Base-by-base conservation (phyloP, 1,140 invertebrate genomes). In the Apis laboriosa region DNA sequence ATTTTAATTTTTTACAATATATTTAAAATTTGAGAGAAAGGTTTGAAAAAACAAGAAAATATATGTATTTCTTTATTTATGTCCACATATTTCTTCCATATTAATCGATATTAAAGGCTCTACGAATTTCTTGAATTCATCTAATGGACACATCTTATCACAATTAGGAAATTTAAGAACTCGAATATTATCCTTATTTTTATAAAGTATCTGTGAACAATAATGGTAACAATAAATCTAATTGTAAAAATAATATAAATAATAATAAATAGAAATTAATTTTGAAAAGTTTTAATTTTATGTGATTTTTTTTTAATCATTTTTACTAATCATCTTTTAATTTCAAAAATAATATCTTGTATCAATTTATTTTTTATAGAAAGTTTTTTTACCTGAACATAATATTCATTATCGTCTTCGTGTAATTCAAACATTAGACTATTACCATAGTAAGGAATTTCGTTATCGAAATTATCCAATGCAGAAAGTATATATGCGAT, bases 371-470 rank as follows among this genome's bases (percentile, higher is more conserved):
- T 9, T 49, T 49, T 21, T n/a, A n/a, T 49, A 49, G 7, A 51
- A 70, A 17, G 11, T 1, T 9, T 70, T 49, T 70, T 53, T 76
- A 81, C 80, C 80, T 81, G 73, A 5, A 81, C 43, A 21, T 68
- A 81, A 68, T 68, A 58, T 12, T 77, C 12, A n/a, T 81, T 60
- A n/a, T 77, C 3, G 0, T 61, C n/a, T 60, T 81, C 64, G 3
- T 81, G 80, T 17, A 81, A 76, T 76, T 81, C 80, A 12, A 81
- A 68, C 9, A 81, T 76, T 1, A 81, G 0, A 24, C 43, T 43
- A 12, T n/a, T 60, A 11, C 64, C 51, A 17, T 77, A 81, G 13
- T 49, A 60, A 24, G 80, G 80, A 53, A 81, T 76, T 53, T 76
- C 2, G 13, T 81, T n/a, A 9, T 81, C 80, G 19, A 67, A 81